Evolutionary conservation across 2,113 vertebrate genomes (phyloP).

Genomic region (Laterallus jamaicensis): DNA sequence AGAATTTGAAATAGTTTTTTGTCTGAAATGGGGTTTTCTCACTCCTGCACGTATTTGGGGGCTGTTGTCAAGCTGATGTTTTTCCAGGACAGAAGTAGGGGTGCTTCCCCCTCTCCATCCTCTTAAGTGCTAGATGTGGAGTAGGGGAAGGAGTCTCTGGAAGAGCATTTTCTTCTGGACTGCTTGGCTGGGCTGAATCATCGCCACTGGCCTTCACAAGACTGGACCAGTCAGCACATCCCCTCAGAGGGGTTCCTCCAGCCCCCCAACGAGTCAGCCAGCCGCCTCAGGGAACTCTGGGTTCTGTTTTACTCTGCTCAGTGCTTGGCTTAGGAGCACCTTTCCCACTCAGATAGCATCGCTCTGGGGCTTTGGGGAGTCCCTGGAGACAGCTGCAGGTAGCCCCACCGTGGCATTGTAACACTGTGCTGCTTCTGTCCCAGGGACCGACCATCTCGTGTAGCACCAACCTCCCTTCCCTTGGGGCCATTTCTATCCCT

Average conservation of each 20-base stretch:
- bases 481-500: not conserved
- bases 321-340: not conserved
- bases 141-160: not conserved
- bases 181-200: not conserved
- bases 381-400: not conserved
- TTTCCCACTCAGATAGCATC: too few relatives aligned
- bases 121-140: not conserved
- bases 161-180: not conserved
- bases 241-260: not conserved
- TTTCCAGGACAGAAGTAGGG: not conserved
- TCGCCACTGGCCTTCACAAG: not conserved
- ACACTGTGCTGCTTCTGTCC: not conserved
- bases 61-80: not conserved
- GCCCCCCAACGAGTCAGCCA: not conserved
- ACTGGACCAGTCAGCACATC: not conserved
- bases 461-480: not conserved
- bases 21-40: not conserved
- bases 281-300: not conserved
- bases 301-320: not conserved
- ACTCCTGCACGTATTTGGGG: rapidly evolving
- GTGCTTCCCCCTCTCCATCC: rapidly evolving
- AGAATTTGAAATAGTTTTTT: not conserved
- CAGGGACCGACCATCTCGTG: rapidly evolving
- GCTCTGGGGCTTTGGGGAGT: not conserved
- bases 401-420: not conserved